These are phyloP conservation scores for Caenorhabditis latens DNA, from an alignment of 1,140 invertebrate species.

Conservation along the genomic window DNA sequence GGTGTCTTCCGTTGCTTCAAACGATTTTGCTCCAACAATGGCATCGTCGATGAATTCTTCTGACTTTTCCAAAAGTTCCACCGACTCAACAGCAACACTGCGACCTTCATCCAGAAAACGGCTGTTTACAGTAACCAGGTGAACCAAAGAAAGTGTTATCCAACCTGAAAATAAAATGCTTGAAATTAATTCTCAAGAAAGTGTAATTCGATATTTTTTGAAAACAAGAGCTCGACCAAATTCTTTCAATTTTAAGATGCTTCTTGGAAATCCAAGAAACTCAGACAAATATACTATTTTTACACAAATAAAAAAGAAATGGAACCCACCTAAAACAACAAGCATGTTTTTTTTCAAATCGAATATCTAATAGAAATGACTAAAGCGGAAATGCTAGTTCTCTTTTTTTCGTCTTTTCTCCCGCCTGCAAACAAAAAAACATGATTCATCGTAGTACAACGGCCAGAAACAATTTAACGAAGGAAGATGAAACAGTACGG, in stretches of 20 bases:
- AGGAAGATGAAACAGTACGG: conserved; percentile 10
- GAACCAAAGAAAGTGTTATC: not conserved
- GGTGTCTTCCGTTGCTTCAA: not conserved
- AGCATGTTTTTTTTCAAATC: not conserved
- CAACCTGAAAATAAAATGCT: not conserved
- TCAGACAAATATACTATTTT: not conserved
- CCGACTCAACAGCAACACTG: not conserved
- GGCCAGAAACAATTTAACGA: not conserved
- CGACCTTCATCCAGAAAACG: not conserved
- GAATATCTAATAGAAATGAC: conserved; percentile 6
- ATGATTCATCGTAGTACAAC: conserved; percentile 20
- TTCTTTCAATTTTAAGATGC: no score
- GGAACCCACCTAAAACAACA: not conserved
- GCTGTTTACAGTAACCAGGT: not conserved
- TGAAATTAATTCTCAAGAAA: not conserved
- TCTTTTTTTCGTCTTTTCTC: not conserved
- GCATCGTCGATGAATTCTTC: no score
- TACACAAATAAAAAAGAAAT: not conserved
- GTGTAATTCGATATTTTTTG: not conserved
- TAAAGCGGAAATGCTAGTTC: not conserved
- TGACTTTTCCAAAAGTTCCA: no score
- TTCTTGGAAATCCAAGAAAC: no score
- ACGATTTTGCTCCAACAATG: not conserved
- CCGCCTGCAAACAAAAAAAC: conserved; percentile 36
- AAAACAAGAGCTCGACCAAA: no score